Evolutionary conservation across 2,113 vertebrate species (phyloP).

Genomic region (Colaptes auratus): DNA sequence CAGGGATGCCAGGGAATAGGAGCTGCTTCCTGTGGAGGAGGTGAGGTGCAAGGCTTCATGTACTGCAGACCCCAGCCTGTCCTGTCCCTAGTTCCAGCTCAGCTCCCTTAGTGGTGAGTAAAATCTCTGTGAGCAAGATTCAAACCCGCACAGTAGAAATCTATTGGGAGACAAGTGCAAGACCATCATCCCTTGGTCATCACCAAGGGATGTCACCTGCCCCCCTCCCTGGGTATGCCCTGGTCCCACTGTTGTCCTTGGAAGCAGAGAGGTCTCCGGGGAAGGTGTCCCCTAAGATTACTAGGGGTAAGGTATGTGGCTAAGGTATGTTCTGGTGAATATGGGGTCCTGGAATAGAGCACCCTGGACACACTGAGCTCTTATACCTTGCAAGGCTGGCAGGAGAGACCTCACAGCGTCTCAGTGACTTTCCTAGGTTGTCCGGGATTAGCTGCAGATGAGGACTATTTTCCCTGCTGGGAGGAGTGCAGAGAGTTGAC

Average conservation of each 20-base stretch:
- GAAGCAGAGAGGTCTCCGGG: neutral
- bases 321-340: neutral
- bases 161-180: neutral
- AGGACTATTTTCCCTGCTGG: accelerated
- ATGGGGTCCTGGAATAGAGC: neutral
- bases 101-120: neutral
- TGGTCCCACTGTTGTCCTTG: too few species aligned
- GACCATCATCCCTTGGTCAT: neutral
- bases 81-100: neutral
- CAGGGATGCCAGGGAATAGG: too few species aligned
- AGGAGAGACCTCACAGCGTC: neutral
- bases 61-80: too few species aligned
- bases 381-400: neutral
- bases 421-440: neutral
- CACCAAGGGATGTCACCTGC: neutral
- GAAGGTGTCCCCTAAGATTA: neutral
- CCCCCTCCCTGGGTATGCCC: too few species aligned
- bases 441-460: neutral
- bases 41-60: too few species aligned
- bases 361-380: accelerated
- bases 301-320: neutral
- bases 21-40: too few species aligned
- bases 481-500: neutral
- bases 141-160: neutral
- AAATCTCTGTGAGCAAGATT: neutral